Conservation (phyloP, 1,140 invertebrate genomes). For the Hetaerina americana region DNA sequence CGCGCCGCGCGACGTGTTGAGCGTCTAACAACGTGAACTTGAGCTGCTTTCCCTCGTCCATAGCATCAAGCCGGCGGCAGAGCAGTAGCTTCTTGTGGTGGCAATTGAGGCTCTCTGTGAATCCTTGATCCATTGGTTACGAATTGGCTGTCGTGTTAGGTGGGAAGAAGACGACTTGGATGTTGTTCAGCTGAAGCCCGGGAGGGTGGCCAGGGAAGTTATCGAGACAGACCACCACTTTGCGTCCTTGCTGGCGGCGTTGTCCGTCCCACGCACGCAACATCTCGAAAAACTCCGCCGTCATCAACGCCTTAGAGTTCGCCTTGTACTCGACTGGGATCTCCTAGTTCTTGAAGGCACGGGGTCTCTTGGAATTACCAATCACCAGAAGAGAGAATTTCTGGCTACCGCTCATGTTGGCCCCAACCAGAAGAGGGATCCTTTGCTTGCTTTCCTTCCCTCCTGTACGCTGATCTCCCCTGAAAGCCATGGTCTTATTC, state of each 20-base stretch:
- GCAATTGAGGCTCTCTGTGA: slow-evolving; percentile 27
- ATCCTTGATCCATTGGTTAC: slow-evolving; percentile 33
- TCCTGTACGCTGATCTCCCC: slow-evolving; percentile 26
- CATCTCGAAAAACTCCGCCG: slow-evolving; percentile 11
- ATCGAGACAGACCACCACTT: slow-evolving; percentile 11
- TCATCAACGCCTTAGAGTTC: slow-evolving; percentile 37
- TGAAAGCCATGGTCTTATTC: slow-evolving; percentile 27
- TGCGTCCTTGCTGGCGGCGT: slow-evolving; percentile 14
- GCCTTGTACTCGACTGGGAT: slow-evolving; percentile 26
- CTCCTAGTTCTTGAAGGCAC: slow-evolving; percentile 31
- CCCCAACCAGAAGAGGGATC: slow-evolving; percentile 29
- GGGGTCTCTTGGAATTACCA: slow-evolving; percentile 31
- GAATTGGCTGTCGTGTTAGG: slow-evolving; percentile 27
- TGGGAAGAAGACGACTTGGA: slow-evolving; percentile 24
- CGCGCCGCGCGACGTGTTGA: neutral
- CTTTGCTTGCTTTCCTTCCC: slow-evolving; percentile 33
- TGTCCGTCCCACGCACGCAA: slow-evolving; percentile 17
- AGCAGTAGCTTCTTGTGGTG: slow-evolving; percentile 20
- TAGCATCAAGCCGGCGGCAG: neutral
- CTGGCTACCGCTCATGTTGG: slow-evolving; percentile 28
- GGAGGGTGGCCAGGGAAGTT: neutral
- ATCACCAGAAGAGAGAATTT: slow-evolving; percentile 32
- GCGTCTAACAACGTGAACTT: neutral
- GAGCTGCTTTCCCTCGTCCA: neutral
- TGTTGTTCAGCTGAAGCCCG: slow-evolving; percentile 6